Base-by-base conservation (phyloP, 2,113 vertebrate species). In the Saimiri boliviensis region DNA sequence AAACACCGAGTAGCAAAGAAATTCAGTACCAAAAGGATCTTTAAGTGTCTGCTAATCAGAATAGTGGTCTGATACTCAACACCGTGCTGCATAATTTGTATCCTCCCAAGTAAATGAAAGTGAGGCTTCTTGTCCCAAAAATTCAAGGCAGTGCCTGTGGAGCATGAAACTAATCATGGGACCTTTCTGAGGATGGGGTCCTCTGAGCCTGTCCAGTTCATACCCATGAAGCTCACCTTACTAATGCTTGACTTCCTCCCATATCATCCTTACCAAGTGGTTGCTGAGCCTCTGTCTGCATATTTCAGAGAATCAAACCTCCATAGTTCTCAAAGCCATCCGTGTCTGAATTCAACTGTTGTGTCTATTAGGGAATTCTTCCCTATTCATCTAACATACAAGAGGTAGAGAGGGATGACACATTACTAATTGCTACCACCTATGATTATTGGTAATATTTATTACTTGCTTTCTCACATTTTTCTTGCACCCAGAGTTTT, bases 111-210 rank as follows among this genome's bases (percentile, higher is more conserved):
- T 85, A 93, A 49, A 40, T 81, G 4, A 81, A 96, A 93, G 58
- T 71, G 40, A 9, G 19, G 9, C 12, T 42, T 87, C 27, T 83
- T 54, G 19, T 21, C 11, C 12, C 11, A 8, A 45, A 92, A 42
- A 40, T 83, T 71, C 19, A 63, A 20, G 27, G 32, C 25, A 86
- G 7, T 82, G 49, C 17, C 25, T 60, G 5, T 12, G 66, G 47
- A 89, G 20, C n/a, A 27, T 17, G 42, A 84, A 85, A 35, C 19
- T 37, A 81, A 58, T 58, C 35, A 25, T 17, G 58, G 12, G 0
- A 2, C 4, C 30, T 6, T 80, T 76, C n/a, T 25, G 4, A 63
- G 23, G 13, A 11, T 1, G 4, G 1, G 6, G 2, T 1, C 40
- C 4, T 49, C 21, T 49, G 10, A 21, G 35, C 37, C 30, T 21